A percentile compares a stretch with the other conserved stretches of the same genome.
Conservation (phyloP, 2,113 vertebrate species). For the Corythoichthys intestinalis region DNA sequence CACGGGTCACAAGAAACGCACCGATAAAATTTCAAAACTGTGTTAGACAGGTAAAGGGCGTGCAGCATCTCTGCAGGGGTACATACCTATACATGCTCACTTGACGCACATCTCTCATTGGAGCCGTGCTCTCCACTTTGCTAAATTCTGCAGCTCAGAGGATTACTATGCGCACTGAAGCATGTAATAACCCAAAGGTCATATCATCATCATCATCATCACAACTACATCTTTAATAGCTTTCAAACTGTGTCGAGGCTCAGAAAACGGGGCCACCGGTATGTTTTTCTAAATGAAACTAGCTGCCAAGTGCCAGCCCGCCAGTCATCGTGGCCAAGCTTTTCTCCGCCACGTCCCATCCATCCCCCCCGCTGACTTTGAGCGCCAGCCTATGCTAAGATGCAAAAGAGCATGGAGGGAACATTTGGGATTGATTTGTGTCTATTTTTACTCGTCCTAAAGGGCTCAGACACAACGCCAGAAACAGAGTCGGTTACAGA, state of each 20-base stretch:
- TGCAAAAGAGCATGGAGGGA: constrained; percentile 50
- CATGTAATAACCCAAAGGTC: constrained; percentile 59
- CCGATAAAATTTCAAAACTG: not conserved
- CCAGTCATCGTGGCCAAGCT: constrained; percentile 33
- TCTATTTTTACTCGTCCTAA: constrained; percentile 78
- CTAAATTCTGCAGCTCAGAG: constrained; percentile 46
- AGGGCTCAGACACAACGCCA: constrained; percentile 55
- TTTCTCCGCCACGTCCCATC: constrained; percentile 39
- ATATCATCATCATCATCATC: constrained; percentile 52
- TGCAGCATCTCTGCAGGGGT: not conserved
- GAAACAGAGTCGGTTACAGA: constrained; percentile 42
- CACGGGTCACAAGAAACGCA: not conserved
- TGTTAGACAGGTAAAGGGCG: not conserved
- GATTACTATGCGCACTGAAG: constrained; percentile 49
- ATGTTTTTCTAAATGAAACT: constrained; percentile 40
- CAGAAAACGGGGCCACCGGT: constrained; percentile 21
- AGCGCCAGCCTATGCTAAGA: constrained; percentile 68
- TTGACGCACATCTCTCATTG: not conserved
- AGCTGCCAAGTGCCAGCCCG: constrained; percentile 34
- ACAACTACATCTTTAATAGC: constrained; percentile 50
- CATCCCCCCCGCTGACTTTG: constrained; percentile 62
- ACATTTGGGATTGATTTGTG: constrained; percentile 73
- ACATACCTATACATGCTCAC: not conserved
- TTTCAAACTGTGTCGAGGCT: constrained; percentile 57
- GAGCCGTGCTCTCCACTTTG: constrained; percentile 37